These are phyloP conservation scores for Chrysoperla carnea DNA, from an alignment of 1,140 invertebrate genomes.

Conservation along the genomic window DNA sequence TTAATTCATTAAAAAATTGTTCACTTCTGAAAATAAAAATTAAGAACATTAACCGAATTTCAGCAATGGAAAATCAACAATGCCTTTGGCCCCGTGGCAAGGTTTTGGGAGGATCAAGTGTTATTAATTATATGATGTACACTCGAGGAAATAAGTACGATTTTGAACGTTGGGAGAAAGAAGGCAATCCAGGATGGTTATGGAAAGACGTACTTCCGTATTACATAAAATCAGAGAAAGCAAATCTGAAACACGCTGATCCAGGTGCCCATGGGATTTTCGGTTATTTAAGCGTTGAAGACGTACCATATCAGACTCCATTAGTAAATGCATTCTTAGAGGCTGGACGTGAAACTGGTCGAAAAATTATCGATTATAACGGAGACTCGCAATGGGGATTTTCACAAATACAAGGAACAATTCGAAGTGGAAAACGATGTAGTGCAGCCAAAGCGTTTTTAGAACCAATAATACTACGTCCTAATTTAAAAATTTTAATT, in stretches of 20 bases:
- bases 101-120: slow-evolving; percentile 51
- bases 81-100: slow-evolving; percentile 40
- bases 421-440: slow-evolving; percentile 23
- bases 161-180: slow-evolving; percentile 54
- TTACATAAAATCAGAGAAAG: slow-evolving; percentile 38
- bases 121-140: slow-evolving; percentile 82
- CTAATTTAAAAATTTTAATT: slow-evolving; percentile 43
- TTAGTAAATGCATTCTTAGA: slow-evolving; percentile 45
- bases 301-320: slow-evolving; percentile 39
- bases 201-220: slow-evolving; percentile 54
- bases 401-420: slow-evolving; percentile 46
- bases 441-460: slow-evolving; percentile 37
- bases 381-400: slow-evolving; percentile 42
- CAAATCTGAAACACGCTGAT: slow-evolving; percentile 21
- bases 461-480: slow-evolving; percentile 31
- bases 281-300: slow-evolving; percentile 37
- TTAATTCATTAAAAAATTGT: slow-evolving; percentile 5
- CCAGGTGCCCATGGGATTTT: slow-evolving; percentile 29
- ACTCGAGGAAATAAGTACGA: slow-evolving; percentile 58
- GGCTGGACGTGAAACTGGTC: slow-evolving; percentile 56
- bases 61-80: slow-evolving; percentile 27
- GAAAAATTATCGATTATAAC: slow-evolving; percentile 41
- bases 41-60: slow-evolving; percentile 7
- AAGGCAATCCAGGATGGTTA: slow-evolving; percentile 51
- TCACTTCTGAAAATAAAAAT: no score